Percentiles rank a stretch among this genome's conserved stretches.
Conservation (phyloP, 2,888 invertebrate genomes). For the Synanthedon tipuliformis region DNA sequence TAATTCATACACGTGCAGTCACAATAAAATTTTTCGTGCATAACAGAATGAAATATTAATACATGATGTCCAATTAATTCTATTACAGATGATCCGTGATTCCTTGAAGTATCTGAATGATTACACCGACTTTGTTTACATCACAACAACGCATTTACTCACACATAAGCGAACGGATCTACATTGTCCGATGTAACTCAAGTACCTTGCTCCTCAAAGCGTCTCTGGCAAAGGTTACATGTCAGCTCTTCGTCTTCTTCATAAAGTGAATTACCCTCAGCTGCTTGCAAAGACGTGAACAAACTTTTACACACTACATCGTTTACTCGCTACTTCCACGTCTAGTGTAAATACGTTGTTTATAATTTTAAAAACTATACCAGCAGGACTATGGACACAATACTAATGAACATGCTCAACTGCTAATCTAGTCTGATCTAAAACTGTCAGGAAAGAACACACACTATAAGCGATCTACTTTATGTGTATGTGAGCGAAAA, state of each 20-base stretch:
- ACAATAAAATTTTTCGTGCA: conserved; percentile 35
- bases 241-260: conserved; percentile 76
- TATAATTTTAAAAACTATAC: not conserved
- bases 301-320: conserved; percentile 46
- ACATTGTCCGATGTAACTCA: conserved; percentile 43
- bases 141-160: conserved; percentile 69
- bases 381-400: not conserved
- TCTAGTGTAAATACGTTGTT: conserved; percentile 7
- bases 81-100: not conserved
- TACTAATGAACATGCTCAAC: not conserved
- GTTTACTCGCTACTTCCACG: not conserved
- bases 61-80: not conserved
- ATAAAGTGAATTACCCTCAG: conserved; percentile 73
- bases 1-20: conserved; percentile 36
- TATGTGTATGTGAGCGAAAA: conserved; percentile 8
- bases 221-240: conserved; percentile 82
- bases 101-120: conserved; percentile 13
- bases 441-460: conserved; percentile 9
- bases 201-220: conserved; percentile 83
- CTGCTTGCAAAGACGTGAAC: conserved; percentile 74
- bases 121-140: conserved; percentile 33
- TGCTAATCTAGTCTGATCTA: not conserved
- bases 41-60: conserved; percentile 19
- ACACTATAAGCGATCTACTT: conserved; percentile 33
- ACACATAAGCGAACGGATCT: conserved; percentile 65